These are phyloP conservation scores for Astreopora myriophthalma DNA, from an alignment of 64 coral and sea anemone species.

Conservation along the genomic window DNA sequence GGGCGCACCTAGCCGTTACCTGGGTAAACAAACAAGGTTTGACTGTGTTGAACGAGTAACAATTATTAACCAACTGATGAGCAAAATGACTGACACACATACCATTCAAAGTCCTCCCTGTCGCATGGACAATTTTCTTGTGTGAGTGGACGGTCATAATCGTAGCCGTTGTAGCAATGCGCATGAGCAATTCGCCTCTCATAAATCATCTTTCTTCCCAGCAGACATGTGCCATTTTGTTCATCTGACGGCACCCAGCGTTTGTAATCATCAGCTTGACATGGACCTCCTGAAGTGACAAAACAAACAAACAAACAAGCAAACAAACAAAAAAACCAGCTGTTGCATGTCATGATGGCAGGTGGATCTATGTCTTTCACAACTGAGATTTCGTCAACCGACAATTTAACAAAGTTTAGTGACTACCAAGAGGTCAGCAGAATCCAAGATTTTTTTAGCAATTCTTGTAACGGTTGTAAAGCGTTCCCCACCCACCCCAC, in stretches of 20 bases:
- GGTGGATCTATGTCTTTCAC: too few relatives aligned
- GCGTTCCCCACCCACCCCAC: too few relatives aligned
- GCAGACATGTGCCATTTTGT: conserved; percentile 75
- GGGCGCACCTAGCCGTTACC: too few relatives aligned
- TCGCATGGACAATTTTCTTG: conserved; percentile 64
- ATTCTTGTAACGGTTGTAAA: too few relatives aligned
- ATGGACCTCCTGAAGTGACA: conserved; percentile 60
- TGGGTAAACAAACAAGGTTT: too few relatives aligned
- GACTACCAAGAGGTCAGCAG: too few relatives aligned
- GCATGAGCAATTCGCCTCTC: conserved; percentile 83
- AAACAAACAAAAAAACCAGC: too few relatives aligned
- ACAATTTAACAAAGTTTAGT: too few relatives aligned
- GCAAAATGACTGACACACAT: neutral
- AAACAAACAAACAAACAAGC: neutral
- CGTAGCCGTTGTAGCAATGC: conserved; percentile 90
- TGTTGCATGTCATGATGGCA: too few relatives aligned
- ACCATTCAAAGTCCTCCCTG: conserved; percentile 98
- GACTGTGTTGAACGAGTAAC: too few relatives aligned
- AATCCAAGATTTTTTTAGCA: too few relatives aligned
- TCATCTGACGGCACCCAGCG: conserved; percentile 81
- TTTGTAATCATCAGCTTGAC: conserved; percentile 78
- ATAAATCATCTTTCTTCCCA: conserved; percentile 75
- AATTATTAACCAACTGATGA: neutral
- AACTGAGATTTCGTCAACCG: too few relatives aligned
- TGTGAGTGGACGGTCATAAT: conserved; percentile 81